Conservation (phyloP, 2,113 vertebrate genomes). For the Ia io region DNA sequence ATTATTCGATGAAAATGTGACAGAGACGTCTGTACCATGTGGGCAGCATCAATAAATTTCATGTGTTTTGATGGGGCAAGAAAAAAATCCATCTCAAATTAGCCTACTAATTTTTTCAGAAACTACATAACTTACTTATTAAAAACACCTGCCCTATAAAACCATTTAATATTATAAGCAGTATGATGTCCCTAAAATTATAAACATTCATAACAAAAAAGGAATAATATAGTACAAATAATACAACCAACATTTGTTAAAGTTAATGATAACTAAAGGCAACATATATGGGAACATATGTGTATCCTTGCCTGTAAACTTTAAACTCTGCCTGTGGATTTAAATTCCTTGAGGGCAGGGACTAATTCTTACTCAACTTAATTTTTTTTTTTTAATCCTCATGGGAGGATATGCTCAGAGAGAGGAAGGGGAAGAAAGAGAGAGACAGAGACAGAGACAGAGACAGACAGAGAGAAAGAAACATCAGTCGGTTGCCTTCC, state of each 20-base stretch:
- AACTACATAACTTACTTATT: not conserved
- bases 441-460: too few species aligned
- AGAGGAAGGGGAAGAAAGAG: too few species aligned
- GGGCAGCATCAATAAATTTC: not conserved
- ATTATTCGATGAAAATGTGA: not conserved
- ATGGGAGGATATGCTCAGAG: too few species aligned
- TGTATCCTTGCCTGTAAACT: not conserved
- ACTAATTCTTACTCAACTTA: not conserved
- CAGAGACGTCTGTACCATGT: fast-evolving
- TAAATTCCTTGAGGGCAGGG: not conserved
- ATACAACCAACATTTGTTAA: not conserved
- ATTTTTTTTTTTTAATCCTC: not conserved
- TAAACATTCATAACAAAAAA: not conserved
- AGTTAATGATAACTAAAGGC: not conserved
- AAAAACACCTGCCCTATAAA: not conserved
- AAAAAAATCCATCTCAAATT: not conserved
- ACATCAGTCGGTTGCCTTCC: too few species aligned
- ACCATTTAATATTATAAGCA: not conserved
- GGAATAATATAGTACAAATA: not conserved
- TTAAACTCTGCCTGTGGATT: not conserved
- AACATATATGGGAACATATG: not conserved
- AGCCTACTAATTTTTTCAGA: not conserved
- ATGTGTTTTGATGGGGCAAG: not conserved
- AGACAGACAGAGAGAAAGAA: too few species aligned
- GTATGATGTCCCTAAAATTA: not conserved